A percentile compares a stretch with the other conserved stretches of the same genome.
These are phyloP conservation scores for Brachypteracias leptosomus DNA, from an alignment of 2,113 vertebrate species.

Conservation along the genomic window DNA sequence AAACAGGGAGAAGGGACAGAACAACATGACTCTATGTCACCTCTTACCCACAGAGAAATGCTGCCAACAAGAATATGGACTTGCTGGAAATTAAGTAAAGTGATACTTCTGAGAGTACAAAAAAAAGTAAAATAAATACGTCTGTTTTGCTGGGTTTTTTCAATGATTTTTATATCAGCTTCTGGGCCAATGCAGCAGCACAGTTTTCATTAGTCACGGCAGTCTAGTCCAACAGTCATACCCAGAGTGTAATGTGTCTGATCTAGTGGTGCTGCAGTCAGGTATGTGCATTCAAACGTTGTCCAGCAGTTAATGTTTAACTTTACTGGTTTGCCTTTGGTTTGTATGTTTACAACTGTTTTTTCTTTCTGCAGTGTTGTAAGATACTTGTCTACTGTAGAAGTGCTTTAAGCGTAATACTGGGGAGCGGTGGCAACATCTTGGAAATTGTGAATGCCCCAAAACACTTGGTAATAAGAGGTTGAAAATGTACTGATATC, in stretches of 20 bases:
- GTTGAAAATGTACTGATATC: not conserved
- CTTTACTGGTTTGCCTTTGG: not conserved
- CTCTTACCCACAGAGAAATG: not conserved
- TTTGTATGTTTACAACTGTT: not conserved
- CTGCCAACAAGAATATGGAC: not conserved
- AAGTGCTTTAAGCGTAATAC: not conserved
- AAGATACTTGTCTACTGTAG: not conserved
- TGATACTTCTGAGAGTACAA: not conserved
- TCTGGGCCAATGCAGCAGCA: not conserved
- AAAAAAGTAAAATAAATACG: not conserved
- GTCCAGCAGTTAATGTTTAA: not conserved
- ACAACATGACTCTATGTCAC: not conserved
- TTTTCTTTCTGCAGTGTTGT: not conserved
- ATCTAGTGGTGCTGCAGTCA: not conserved
- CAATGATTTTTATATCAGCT: not conserved
- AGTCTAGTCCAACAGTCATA: not conserved
- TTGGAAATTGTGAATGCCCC: not conserved
- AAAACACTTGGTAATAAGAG: not conserved
- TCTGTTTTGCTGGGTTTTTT: not conserved
- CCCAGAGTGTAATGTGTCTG: not conserved
- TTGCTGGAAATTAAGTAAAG: conserved; percentile 7
- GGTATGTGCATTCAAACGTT: not conserved
- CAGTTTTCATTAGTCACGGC: not conserved
- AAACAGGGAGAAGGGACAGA: not conserved
- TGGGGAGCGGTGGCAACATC: not conserved